Evolutionary conservation across 1,140 invertebrate genomes (phyloP).

Genomic region (Sarcophaga peregrina): DNA sequence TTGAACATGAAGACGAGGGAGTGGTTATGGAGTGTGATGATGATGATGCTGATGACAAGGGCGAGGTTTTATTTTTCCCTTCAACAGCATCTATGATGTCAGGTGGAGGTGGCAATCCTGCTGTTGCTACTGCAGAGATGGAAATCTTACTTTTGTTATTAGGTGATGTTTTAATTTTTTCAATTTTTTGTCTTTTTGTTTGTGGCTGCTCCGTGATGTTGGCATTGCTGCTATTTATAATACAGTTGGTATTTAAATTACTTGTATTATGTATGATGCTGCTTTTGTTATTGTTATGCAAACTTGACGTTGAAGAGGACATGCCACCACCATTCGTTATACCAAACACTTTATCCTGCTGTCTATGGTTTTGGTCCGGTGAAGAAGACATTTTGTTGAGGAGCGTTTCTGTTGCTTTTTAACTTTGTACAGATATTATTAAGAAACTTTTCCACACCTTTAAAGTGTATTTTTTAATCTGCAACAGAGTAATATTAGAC

Average conservation of each 20-base stretch:
- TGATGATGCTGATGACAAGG: conserved; percentile 38
- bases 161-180: conserved; percentile 49
- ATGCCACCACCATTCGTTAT: not conserved
- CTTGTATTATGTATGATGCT: conserved; percentile 2
- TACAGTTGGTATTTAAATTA: not conserved
- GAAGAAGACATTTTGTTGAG: conserved; percentile 14
- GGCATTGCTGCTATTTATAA: conserved; percentile 34
- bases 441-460: not conserved
- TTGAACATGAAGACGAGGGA: conserved; percentile 54
- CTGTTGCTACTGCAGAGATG: conserved; percentile 66
- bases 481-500: not conserved
- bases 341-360: not conserved
- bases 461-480: not conserved
- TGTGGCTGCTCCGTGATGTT: conserved; percentile 58
- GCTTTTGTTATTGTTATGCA: conserved; percentile 6
- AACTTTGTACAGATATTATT: not conserved
- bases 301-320: conserved; percentile 1
- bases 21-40: conserved; percentile 59
- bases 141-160: conserved; percentile 26
- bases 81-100: conserved; percentile 52
- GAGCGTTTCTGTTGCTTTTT: conserved; percentile 29
- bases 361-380: conserved; percentile 10
- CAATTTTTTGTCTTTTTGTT: conserved; percentile 63
- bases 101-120: conserved; percentile 50
- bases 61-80: conserved; percentile 52